Evolutionary conservation across 2,113 vertebrate species (phyloP), one percentile per base, ranked within the genome.

Genomic region (Chaenocephalus aceratus): DNA sequence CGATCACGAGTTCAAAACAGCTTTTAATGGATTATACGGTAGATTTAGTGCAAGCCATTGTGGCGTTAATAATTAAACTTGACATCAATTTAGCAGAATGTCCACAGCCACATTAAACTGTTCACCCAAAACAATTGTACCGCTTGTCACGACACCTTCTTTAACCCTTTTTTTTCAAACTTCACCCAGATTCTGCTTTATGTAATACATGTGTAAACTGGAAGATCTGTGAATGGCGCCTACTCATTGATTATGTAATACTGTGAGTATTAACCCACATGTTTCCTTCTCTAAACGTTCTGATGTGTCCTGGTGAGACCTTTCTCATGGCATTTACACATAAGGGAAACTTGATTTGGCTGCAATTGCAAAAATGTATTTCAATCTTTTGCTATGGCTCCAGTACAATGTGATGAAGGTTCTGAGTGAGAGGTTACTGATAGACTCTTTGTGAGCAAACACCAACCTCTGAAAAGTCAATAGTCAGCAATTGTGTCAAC

Each of bases 401-500:
- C 2, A 14, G 16, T 21, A n/a, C 15, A 52, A 12, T 36, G 26
- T 44, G 51, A 48, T 59, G 6, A 5, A 13, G 13, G 18, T 4
- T 36, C 0, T 2, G 3, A 3, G 9, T 51, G 18, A 76, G 7
- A 34, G 15, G 16, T 78, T 56, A 21, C 56, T 2, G 15, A 21
- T 6, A 18, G 6, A 7, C 34, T 12, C 13, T 70, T 2, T 16
- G 1, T 18, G 10, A 7, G 51, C 54, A 30, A 41, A 48, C 21
- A 44, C 4, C 23, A 56, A n/a, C 26, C 51, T 59, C 30, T 79
- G 30, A 53, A 34, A 54, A 54, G 41, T 54, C 10, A 0, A 1
- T 23, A 58, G 79, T 76, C 71, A 59, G 8, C 12, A 15, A 56
- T 61, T 34, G 53, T 70, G 18, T 26, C 56, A 77, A 67, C 53